Conservation (phyloP, 2,888 invertebrate species). For the Thecocarcelia acutangulata region DNA sequence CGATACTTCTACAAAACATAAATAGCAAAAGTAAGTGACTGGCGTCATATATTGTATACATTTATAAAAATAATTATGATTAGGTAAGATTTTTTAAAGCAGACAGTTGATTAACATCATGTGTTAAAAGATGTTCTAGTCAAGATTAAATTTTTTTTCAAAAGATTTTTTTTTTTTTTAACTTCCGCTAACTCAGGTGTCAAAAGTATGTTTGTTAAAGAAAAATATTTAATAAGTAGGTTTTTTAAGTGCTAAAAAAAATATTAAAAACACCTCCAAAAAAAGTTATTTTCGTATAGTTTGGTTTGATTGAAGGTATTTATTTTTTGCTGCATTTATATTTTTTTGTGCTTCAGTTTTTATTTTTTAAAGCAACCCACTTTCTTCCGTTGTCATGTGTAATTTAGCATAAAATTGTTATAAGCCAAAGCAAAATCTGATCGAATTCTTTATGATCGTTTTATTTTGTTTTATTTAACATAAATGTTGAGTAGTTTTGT, state of each 20-base stretch:
- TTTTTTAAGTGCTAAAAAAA: constrained; percentile 14
- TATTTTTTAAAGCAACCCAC: constrained; percentile 49
- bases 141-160: not conserved
- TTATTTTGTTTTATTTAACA: constrained; percentile 16
- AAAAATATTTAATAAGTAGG: constrained; percentile 10
- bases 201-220: constrained; percentile 38
- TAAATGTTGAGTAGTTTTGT: constrained; percentile 19
- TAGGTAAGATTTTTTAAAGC: not conserved
- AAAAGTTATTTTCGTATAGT: constrained; percentile 5
- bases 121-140: constrained; percentile 1
- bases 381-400: constrained; percentile 64
- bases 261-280: constrained; percentile 32
- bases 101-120: constrained; percentile 4
- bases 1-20: not conserved
- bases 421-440: constrained; percentile 35
- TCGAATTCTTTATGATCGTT: constrained; percentile 47
- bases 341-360: constrained; percentile 19
- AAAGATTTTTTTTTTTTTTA: constrained; percentile 2
- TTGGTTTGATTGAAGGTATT: constrained; percentile 1
- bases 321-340: constrained; percentile 4
- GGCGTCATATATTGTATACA: constrained; percentile 26
- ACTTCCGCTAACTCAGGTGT: constrained; percentile 64
- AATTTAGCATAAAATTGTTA: constrained; percentile 65
- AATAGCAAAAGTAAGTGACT: constrained; percentile 15
- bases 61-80: constrained; percentile 31